phyloP scores from a whole-genome alignment of 2,113 vertebrate genomes.

The Periophthalmodon schlosseri region DNA sequence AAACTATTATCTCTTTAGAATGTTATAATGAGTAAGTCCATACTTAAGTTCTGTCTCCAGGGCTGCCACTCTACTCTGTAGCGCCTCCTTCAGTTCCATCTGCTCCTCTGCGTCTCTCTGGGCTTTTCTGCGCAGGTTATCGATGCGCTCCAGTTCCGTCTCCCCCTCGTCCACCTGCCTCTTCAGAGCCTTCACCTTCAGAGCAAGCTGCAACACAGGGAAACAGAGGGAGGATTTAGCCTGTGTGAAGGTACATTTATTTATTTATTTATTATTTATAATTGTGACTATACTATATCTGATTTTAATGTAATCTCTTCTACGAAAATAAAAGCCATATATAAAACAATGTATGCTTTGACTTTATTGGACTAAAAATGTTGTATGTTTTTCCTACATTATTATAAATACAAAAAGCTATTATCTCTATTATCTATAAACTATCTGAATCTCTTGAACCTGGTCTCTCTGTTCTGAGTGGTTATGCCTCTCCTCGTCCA shows the following conservation, averaged over 20 bases:
- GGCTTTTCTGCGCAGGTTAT: constrained; percentile 84
- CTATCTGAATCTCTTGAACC: constrained; percentile 62
- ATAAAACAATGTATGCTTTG: no score
- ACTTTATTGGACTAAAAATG: no score
- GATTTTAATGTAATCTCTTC: no score
- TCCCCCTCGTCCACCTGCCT: constrained; percentile 92
- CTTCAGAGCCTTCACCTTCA: constrained; percentile 93
- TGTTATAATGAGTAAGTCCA: constrained; percentile 3
- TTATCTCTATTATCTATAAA: no score
- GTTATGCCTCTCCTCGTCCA: constrained; percentile 89
- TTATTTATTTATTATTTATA: neutral
- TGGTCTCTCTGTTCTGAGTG: constrained; percentile 91
- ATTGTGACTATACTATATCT: neutral
- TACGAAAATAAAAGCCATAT: no score
- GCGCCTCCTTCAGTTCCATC: constrained; percentile 86
- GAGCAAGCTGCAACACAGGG: constrained; percentile 77
- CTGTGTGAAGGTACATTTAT: no score
- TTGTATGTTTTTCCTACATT: no score
- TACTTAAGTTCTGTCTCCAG: constrained; percentile 92
- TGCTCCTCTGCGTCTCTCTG: constrained; percentile 92
- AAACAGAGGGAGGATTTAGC: no score
- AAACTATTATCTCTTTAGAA: neutral
- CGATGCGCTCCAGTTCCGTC: constrained; percentile 90
- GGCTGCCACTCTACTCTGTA: constrained; percentile 83
- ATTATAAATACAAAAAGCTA: no score